Percentiles rank a stretch among this genome's conserved stretches.
Evolutionary conservation across 2,888 invertebrate genomes (phyloP).

Genomic region (Malthinus seriepunctatus): DNA sequence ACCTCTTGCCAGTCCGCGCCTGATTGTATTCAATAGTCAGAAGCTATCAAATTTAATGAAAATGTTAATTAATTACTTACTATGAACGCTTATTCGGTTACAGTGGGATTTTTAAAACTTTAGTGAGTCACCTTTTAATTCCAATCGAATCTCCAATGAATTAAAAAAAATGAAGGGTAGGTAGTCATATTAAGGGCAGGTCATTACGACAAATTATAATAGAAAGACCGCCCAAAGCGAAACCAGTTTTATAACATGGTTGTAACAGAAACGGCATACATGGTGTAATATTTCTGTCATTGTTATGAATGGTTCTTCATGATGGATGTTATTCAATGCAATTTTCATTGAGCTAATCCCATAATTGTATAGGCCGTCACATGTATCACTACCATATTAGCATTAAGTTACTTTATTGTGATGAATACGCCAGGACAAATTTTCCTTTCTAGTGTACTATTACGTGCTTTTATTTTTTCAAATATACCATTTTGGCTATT

Average conservation of each 20-base stretch:
- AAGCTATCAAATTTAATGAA: no score
- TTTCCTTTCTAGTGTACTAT: constrained; percentile 5
- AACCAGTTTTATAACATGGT: constrained; percentile 24
- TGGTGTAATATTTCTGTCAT: constrained; percentile 29
- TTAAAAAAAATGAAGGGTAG: no score
- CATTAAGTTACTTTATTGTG: constrained; percentile 16
- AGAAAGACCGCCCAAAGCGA: constrained; percentile 21
- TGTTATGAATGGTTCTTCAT: constrained; percentile 19
- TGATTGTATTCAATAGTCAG: no score
- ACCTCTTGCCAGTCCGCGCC: no score
- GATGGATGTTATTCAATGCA: constrained; percentile 30
- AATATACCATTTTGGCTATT: not conserved
- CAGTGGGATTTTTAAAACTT: no score
- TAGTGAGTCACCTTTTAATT: no score
- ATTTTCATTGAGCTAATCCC: constrained; percentile 30
- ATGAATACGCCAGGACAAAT: constrained; percentile 2
- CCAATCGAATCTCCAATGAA: no score
- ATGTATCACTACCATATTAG: constrained; percentile 25
- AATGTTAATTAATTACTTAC: no score
- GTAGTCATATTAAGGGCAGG: no score
- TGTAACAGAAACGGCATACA: constrained; percentile 21
- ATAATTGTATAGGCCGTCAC: constrained; percentile 28
- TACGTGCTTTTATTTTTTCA: not conserved
- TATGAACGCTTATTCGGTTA: no score
- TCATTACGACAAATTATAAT: no score